These are phyloP conservation scores for Pholis gunnellus DNA, from an alignment of 2,113 vertebrate genomes.

Conservation along the genomic window DNA sequence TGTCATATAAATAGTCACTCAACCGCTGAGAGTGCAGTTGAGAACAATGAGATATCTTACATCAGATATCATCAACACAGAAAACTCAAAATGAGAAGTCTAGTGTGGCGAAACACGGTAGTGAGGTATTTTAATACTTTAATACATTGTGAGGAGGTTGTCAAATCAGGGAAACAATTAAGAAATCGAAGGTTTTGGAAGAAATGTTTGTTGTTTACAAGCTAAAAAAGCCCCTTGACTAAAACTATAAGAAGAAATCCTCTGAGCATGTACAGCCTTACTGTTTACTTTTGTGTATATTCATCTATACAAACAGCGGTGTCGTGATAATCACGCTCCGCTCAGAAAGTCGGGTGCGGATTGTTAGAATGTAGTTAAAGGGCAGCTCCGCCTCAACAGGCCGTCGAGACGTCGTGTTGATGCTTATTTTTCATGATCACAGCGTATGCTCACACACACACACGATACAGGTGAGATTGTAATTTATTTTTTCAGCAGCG, in stretches of 20 bases:
- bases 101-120: not conserved
- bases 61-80: not conserved
- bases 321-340: not conserved
- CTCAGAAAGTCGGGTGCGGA: not conserved
- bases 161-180: constrained; percentile 1
- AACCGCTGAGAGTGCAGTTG: constrained; percentile 4
- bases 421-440: constrained; percentile 7
- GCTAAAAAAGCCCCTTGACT: not conserved
- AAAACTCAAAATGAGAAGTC: not conserved
- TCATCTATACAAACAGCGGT: not conserved
- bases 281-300: not conserved
- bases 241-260: not conserved
- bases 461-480: constrained; percentile 30
- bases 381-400: not conserved
- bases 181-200: not conserved
- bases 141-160: not conserved
- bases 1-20: constrained; percentile 9
- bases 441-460: not conserved
- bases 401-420: not conserved
- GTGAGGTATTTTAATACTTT: not conserved
- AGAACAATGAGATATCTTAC: not conserved
- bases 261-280: not conserved
- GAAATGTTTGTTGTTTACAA: not conserved
- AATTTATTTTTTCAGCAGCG: constrained; percentile 14
- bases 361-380: not conserved